Conservation (phyloP, 2,888 invertebrate genomes). For the Ormyrus nitidulus region DNA sequence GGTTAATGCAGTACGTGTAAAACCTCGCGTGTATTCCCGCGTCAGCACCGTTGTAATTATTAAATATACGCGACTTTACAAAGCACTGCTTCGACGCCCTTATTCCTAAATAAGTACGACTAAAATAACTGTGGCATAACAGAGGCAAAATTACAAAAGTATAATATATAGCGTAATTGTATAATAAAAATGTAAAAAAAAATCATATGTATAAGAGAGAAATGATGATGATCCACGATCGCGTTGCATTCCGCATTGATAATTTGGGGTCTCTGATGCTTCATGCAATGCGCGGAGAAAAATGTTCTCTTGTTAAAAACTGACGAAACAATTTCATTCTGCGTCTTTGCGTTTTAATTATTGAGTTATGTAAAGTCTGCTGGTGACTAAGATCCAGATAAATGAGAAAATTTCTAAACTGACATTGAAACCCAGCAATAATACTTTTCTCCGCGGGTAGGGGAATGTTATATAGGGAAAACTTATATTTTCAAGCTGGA, state of each 20-base stretch:
- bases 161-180: background rate
- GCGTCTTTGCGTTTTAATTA: background rate
- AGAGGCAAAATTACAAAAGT: constrained; percentile 22
- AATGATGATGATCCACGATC: constrained; percentile 12
- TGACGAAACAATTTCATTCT: background rate
- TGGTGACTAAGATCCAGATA: background rate
- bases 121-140: constrained; percentile 22
- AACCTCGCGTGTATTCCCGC: background rate
- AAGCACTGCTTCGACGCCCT: constrained; percentile 37
- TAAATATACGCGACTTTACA: constrained; percentile 30
- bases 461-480: constrained; percentile 28
- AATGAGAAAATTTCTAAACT: background rate
- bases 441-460: constrained; percentile 41
- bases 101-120: background rate
- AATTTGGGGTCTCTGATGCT: background rate
- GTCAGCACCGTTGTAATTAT: constrained; percentile 12
- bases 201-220: background rate
- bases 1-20: background rate
- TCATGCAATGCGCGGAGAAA: constrained; percentile 50
- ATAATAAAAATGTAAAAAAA: constrained; percentile 4
- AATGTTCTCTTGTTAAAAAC: constrained; percentile 4
- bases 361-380: too few relatives aligned
- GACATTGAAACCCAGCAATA: background rate
- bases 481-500: constrained; percentile 50
- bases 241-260: constrained; percentile 4